Base-by-base conservation (phyloP, 2,113 vertebrate species). In the Ornithorhynchus anatinus region DNA sequence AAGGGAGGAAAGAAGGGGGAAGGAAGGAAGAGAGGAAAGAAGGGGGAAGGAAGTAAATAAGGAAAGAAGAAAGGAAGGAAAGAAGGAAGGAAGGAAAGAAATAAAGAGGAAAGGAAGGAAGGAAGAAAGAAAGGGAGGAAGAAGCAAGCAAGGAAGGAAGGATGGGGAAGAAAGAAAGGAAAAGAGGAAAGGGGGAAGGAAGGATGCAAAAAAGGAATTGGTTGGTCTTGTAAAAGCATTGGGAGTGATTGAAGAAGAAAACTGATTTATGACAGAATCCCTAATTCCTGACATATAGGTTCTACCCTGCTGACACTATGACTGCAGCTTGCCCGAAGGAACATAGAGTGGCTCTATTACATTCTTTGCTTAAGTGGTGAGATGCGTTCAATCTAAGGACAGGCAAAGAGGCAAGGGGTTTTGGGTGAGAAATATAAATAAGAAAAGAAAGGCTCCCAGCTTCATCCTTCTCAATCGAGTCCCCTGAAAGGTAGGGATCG, bases 211-310 rank as follows among this genome's bases (percentile, higher is more conserved):
- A 57, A 81, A 80, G 56, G 81, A 72, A 82, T 79, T 17, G 84
- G 75, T 32, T 61, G 78, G 70, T 69, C 79, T 86, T 67, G 54
- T 64, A 75, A 84, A 72, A 86, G 69, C 82, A 89, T 80, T 86
- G 71, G 82, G 78, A 88, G 37, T 81, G 63, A 54, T 67, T 90
- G 62, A 73, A 79, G 89, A 81, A 76, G 58, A 69, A 85, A 85
- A 72, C 69, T 78, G 69, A 80, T 58, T 75, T 82, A 82, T 85
- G 73, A 74, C 1, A 52, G 58, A 76, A 54, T 58, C 31, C 66
- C 58, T 19, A 73, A 51, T 56, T 22, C 52, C 54, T 63, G 60
- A 59, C 76, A 81, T 79, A 71, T 54, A 68, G 74, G 50, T 35
- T 61, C 29, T 36, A 29, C 2, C 8, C 57, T 31, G 37, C 59